A percentile compares a stretch with the other conserved stretches of the same genome.
phyloP scores from a whole-genome alignment of 37 sponge, comb jelly and placozoan genomes.

The Hexactinellida sp. region DNA sequence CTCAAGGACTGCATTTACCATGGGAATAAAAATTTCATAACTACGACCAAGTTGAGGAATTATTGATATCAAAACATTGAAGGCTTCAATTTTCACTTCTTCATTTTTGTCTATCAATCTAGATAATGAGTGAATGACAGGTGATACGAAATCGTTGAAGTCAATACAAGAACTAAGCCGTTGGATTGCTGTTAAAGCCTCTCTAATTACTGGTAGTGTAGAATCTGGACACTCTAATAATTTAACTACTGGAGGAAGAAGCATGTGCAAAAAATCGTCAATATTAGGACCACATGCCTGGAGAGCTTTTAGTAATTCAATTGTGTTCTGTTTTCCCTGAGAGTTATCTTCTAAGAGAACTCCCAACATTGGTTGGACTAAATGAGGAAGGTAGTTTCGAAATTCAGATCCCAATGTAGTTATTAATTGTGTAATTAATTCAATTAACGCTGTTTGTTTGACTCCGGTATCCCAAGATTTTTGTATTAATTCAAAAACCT shows the following conservation, averaged over 20 bases:
- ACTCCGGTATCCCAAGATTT: constrained; percentile 18
- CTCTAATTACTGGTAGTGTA: constrained; percentile 23
- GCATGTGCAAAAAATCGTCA: constrained; percentile 84
- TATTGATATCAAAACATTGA: constrained; percentile 57
- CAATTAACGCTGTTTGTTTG: background rate
- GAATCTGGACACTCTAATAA: constrained; percentile 31
- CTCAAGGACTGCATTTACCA: constrained; percentile 28
- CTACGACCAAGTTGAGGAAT: constrained; percentile 54
- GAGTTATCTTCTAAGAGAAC: background rate
- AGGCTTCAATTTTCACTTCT: constrained; percentile 62
- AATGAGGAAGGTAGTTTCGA: background rate
- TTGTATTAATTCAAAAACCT: constrained; percentile 54
- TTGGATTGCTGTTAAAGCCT: constrained; percentile 63
- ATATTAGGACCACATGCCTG: constrained; percentile 78
- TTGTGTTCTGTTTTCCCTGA: background rate
- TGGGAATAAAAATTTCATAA: constrained; percentile 71
- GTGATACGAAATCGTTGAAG: constrained; percentile 83
- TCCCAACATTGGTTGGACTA: background rate
- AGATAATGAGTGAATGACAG: constrained; percentile 68
- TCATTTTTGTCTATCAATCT: constrained; percentile 38
- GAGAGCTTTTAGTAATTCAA: constrained; percentile 65
- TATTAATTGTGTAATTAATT: background rate
- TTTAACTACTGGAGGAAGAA: constrained; percentile 77
- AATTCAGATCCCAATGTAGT: background rate
- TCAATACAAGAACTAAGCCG: constrained; percentile 43